phyloP scores from a whole-genome alignment of 2,888 invertebrate species.

The Lasiommata megera region DNA sequence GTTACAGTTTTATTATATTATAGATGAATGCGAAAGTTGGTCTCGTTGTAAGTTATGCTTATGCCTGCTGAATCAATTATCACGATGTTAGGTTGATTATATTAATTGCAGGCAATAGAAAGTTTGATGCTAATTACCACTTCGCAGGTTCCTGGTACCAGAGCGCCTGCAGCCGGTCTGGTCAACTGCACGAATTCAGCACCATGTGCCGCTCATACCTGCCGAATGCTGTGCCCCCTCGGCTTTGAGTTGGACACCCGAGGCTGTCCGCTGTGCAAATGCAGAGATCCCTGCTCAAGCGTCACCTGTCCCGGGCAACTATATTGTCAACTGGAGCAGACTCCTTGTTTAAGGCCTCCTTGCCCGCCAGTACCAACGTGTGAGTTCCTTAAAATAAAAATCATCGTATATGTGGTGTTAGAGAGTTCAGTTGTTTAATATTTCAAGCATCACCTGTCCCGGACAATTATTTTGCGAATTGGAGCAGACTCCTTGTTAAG shows the following conservation, averaged over 20 bases:
- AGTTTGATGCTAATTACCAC: not conserved
- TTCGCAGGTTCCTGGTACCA: conserved; percentile 85
- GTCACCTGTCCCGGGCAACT: conserved; percentile 88
- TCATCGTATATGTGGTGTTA: too few species aligned
- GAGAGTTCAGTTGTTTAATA: too few species aligned
- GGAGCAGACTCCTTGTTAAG: conserved; percentile 88
- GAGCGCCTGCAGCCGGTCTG: conserved; percentile 83
- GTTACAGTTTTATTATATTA: too few species aligned
- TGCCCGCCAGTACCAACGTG: conserved; percentile 93
- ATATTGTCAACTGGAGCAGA: conserved; percentile 89
- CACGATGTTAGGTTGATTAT: too few species aligned
- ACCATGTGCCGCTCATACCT: conserved; percentile 89
- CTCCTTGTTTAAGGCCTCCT: conserved; percentile 88
- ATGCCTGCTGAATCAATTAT: too few species aligned
- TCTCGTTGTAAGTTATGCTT: too few species aligned
- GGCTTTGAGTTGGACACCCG: conserved; percentile 87
- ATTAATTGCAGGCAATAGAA: too few species aligned
- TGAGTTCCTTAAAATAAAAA: too few species aligned
- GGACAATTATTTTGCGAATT: conserved; percentile 88
- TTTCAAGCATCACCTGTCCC: conserved; percentile 87
- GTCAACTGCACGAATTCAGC: conserved; percentile 87
- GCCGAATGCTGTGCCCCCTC: conserved; percentile 92
- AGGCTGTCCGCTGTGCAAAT: conserved; percentile 90
- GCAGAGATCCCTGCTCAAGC: conserved; percentile 89
- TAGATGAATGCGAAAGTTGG: too few species aligned